Evolutionary conservation across 2,888 invertebrate genomes (phyloP).

Genomic region (Deroplatys truncata): DNA sequence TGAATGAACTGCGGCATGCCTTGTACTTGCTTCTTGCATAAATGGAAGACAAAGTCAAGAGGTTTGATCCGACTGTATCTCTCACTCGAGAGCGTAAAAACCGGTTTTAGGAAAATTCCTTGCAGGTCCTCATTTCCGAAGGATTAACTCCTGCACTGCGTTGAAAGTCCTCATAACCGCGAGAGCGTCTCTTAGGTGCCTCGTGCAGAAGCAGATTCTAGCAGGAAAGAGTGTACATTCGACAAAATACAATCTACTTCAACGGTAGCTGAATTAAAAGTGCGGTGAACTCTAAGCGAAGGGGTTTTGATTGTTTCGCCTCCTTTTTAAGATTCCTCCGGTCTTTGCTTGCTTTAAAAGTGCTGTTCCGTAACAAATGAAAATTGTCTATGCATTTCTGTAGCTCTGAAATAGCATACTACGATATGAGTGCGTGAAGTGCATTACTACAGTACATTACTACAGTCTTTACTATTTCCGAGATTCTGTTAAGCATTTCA

Average conservation of each 20-base stretch:
- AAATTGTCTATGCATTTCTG: too few relatives aligned
- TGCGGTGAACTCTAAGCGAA: not conserved
- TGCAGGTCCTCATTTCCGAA: slow-evolving; percentile 10
- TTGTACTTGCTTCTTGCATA: not conserved
- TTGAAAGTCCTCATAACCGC: not conserved
- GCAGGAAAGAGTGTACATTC: not conserved
- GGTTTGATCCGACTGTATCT: too few relatives aligned
- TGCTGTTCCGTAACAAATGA: too few relatives aligned
- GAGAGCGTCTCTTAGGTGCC: not conserved
- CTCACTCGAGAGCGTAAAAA: not conserved
- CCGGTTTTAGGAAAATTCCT: not conserved
- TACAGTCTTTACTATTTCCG: too few relatives aligned
- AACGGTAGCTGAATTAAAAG: not conserved
- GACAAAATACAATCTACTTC: not conserved
- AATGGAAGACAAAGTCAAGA: not conserved
- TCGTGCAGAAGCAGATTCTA: too few relatives aligned
- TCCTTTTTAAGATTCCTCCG: too few relatives aligned
- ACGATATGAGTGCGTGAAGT: too few relatives aligned
- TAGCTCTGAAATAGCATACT: too few relatives aligned
- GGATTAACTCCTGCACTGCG: slow-evolving; percentile 1
- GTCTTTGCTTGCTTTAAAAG: not conserved
- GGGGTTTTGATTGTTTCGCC: too few relatives aligned
- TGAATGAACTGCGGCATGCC: too few relatives aligned
- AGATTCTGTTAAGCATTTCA: too few relatives aligned
- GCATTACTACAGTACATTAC: too few relatives aligned